phyloP scores from a whole-genome alignment of 1,140 invertebrate genomes.

The Ceratina australensis region DNA sequence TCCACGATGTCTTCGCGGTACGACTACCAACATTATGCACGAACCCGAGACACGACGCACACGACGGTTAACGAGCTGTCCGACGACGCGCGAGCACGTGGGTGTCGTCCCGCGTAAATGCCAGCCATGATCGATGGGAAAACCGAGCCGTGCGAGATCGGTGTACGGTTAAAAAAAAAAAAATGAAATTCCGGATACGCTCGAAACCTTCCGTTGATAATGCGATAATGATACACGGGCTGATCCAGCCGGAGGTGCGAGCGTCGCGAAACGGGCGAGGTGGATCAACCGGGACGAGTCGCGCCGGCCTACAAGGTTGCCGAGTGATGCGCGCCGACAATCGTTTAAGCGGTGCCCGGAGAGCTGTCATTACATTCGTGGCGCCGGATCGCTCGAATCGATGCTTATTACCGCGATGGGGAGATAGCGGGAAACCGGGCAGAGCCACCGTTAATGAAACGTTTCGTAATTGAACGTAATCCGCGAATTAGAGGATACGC shows the following conservation, averaged over 20 bases:
- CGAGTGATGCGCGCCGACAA: background rate
- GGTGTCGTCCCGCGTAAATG: slow-evolving; percentile 41
- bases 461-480: slow-evolving; percentile 8
- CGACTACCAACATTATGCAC: slow-evolving; percentile 64
- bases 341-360: background rate
- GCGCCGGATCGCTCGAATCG: background rate
- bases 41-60: slow-evolving; percentile 48
- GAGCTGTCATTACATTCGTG: slow-evolving; percentile 15
- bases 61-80: slow-evolving; percentile 70
- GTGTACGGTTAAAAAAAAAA: background rate
- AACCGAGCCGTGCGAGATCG: slow-evolving; percentile 1
- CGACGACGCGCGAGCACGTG: slow-evolving; percentile 49
- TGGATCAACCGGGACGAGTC: slow-evolving; percentile 1
- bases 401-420: slow-evolving; percentile 15
- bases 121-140: slow-evolving; percentile 43
- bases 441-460: slow-evolving; percentile 1
- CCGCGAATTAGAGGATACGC: slow-evolving; percentile 15
- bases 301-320: background rate
- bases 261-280: background rate
- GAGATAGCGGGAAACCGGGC: slow-evolving; percentile 4
- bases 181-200: slow-evolving; percentile 5
- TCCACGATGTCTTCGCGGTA: background rate
- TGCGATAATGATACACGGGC: slow-evolving; percentile 17
- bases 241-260: background rate
- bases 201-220: slow-evolving; percentile 30